Evolutionary conservation across 1,140 invertebrate species (phyloP), one percentile per base, ranked within the genome.

Genomic region (Drosophila asahinai): DNA sequence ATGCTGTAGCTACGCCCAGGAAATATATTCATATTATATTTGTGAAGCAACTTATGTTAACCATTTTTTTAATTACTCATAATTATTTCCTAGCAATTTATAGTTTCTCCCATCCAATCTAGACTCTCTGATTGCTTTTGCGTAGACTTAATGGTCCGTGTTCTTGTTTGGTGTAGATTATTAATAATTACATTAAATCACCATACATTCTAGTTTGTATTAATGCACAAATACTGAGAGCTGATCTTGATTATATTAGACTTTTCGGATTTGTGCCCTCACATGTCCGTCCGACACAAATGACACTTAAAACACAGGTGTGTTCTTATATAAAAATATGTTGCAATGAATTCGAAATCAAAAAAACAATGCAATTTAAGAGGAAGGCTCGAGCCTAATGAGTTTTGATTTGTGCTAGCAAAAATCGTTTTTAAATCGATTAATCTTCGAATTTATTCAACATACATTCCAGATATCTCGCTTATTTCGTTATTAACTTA

Each of bases 241-340:
- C 33, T 45, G 64, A 54, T 71, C 49, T 54, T 72, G 66, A 68
- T 73, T 55, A 59, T 49, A 36, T 27, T 33, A 17, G 55, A 73
- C 45, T 49, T 49, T 42, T 33, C 22, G 36, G 40, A 59, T 72
- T 42, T 45, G 48, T 57, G 43, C 52, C 45, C 40, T 71, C 62
- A 67, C n/a, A 42, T 49, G 70, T 73, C 66, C 70, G 66, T 55
- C 52, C 52, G 52, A 55, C 52, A 73, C 52, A 40, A 73, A 59
- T 73, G 70, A 73, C 70, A 73, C 66, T 42, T 36, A 30, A 58
- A 68, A 72, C 70, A 60, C 70, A 73, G 70, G 70, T 73, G 70
- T 70, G 45, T 30, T 59, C 36, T 72, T 59, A 49, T 72, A 72
- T 72, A 73, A 73, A 73, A 72, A 19, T 49, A 60, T 72, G 36